Percentiles rank a stretch among this genome's conserved stretches.
Conservation (phyloP, 1,140 invertebrate genomes). For the Drosophila asahinai region DNA sequence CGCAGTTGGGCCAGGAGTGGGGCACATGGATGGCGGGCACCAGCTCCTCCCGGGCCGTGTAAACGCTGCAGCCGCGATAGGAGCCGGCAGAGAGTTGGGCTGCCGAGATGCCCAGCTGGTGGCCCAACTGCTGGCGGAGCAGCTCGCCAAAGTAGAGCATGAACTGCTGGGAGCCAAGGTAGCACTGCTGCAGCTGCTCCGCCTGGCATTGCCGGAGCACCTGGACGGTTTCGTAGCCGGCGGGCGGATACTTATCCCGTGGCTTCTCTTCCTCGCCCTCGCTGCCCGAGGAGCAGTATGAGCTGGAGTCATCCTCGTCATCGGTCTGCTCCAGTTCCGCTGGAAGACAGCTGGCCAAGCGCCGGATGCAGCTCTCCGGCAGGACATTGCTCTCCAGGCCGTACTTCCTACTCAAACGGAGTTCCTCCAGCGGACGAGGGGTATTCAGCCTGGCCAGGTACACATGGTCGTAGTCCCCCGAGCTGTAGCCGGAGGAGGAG, state of each 20-base stretch:
- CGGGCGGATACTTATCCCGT: constrained; percentile 33
- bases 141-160: constrained; percentile 88
- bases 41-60: constrained; percentile 87
- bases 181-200: constrained; percentile 85
- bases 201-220: constrained; percentile 74
- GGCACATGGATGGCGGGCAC: constrained; percentile 88
- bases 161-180: constrained; percentile 87
- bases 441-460: constrained; percentile 71
- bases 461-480: constrained; percentile 75
- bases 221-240: constrained; percentile 68
- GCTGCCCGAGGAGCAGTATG: constrained; percentile 54
- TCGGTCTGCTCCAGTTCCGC: constrained; percentile 63
- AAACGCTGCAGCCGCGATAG: constrained; percentile 87
- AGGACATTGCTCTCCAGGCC: constrained; percentile 60
- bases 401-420: constrained; percentile 21
- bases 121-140: constrained; percentile 86
- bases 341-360: constrained; percentile 60
- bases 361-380: constrained; percentile 67
- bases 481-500: constrained; percentile 71
- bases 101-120: constrained; percentile 86
- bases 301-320: constrained; percentile 60
- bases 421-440: constrained; percentile 62
- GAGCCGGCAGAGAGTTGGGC: constrained; percentile 85
- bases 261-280: constrained; percentile 83
- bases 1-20: constrained; percentile 87